Percentiles rank a stretch among this genome's conserved stretches.
Evolutionary conservation across 1,140 invertebrate species (phyloP).

Genomic region (Hirudo medicinalis): DNA sequence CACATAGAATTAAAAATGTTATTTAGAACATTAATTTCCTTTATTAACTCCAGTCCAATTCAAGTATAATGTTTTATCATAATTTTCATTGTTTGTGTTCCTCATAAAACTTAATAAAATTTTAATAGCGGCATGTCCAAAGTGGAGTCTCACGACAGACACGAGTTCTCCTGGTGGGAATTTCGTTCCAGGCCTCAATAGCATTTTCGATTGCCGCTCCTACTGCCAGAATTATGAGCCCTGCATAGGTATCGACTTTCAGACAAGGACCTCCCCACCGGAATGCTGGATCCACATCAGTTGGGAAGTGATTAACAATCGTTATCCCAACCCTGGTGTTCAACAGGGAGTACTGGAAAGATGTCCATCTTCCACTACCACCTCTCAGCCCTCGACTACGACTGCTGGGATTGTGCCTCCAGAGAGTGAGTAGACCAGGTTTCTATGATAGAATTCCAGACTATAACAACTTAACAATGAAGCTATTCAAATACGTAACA

Average conservation of each 20-base stretch:
- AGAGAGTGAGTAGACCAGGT: no score
- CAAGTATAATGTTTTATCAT: not conserved
- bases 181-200: not conserved
- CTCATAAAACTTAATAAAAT: not conserved
- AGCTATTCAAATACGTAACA: no score
- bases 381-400: not conserved
- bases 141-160: not conserved
- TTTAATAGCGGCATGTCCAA: not conserved
- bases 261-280: not conserved
- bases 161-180: not conserved
- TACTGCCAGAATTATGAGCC: constrained; percentile 1
- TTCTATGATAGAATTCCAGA: no score
- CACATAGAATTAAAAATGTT: no score
- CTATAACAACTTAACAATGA: no score
- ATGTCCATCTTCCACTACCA: not conserved
- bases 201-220: not conserved
- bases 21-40: no score
- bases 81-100: not conserved
- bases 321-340: not conserved
- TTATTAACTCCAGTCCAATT: not conserved
- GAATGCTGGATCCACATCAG: constrained; percentile 8
- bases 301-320: not conserved
- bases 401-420: not conserved
- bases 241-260: not conserved
- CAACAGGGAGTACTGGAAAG: not conserved